Conservation (phyloP, 2,797 vertebrate genomes). For the Trematomus bernacchii region DNA sequence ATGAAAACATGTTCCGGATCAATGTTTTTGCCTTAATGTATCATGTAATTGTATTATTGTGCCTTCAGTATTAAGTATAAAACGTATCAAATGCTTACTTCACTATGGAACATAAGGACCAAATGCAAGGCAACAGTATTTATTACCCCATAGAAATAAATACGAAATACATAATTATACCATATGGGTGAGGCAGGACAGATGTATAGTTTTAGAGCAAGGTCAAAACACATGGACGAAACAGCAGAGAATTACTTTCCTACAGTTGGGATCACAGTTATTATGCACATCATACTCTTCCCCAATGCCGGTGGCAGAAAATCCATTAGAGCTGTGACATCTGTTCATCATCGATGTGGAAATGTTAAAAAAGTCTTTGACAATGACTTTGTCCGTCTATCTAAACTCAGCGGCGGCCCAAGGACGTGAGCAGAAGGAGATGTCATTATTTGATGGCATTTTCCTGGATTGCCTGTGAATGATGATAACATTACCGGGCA, state of each 20-base stretch:
- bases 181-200: not conserved
- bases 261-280: constrained; percentile 31
- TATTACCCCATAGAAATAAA: constrained; percentile 12
- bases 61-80: not conserved
- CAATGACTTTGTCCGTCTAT: constrained; percentile 63
- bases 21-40: too few species aligned
- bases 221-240: constrained; percentile 27
- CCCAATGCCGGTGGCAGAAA: constrained; percentile 46
- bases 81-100: not conserved
- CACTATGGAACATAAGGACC: too few species aligned
- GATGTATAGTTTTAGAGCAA: constrained; percentile 24
- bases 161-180: too few species aligned
- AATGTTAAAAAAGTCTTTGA: constrained; percentile 59
- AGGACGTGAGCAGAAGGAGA: constrained; percentile 63
- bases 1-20: too few species aligned
- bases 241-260: constrained; percentile 29
- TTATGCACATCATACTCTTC: constrained; percentile 33
- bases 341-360: constrained; percentile 47
- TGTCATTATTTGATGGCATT: constrained; percentile 76
- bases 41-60: not conserved
- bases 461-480: constrained; percentile 58
- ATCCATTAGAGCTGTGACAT: constrained; percentile 57
- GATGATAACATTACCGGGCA: constrained; percentile 63
- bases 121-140: constrained; percentile 1
- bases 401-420: constrained; percentile 42